Base-by-base conservation (phyloP, 2,113 vertebrate genomes). In the Stegastes partitus region DNA sequence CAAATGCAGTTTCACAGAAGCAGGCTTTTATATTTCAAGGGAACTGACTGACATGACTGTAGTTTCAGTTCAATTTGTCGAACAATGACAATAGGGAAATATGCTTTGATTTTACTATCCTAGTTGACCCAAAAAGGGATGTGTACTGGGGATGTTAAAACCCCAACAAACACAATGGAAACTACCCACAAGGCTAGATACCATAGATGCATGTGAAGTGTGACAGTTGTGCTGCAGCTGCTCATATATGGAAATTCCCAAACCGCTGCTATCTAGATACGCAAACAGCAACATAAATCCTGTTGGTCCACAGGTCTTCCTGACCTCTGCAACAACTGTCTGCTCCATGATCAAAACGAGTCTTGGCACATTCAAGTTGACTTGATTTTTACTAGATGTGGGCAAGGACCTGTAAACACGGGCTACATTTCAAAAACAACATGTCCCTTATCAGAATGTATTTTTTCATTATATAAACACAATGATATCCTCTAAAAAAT, bases 41-140 rank as follows among this genome's bases (percentile, higher is more conserved):
- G 1, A 63, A 73, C 51, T n/a, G 14, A 16, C 14, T 5, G 42
- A 50, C 10, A 14, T 5, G 42, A 50, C 10, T 58, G 25, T 8
- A 73, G 56, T 81, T 86, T 83, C 65, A 45, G 54, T 86, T 82
- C 57, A 4, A 37, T 62, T 78, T 70, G 11, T 4, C 10, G 39
- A 22, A 23, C 69, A 68, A 54, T 50, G 6, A 2, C 2, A 16
- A 22, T 31, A 3, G 9, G 18, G 50, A 50, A 57, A 12, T 0
- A 18, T 5, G 28, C 2, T 82, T 53, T 16, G 1, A 9, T 18
- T 42, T 37, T 11, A 53, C 10, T 21, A 21, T 12, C 45, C 11
- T 25, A 42, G 18, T 5, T 19, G 47, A 31, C 10, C 19, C 50
- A 50, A n/a, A 50, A n/a, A 21, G n/a, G 39, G 47, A 50, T 19